Evolutionary conservation across 2,113 vertebrate genomes (phyloP), one percentile per base, ranked within the genome.

Genomic region (Cyanistes caeruleus): DNA sequence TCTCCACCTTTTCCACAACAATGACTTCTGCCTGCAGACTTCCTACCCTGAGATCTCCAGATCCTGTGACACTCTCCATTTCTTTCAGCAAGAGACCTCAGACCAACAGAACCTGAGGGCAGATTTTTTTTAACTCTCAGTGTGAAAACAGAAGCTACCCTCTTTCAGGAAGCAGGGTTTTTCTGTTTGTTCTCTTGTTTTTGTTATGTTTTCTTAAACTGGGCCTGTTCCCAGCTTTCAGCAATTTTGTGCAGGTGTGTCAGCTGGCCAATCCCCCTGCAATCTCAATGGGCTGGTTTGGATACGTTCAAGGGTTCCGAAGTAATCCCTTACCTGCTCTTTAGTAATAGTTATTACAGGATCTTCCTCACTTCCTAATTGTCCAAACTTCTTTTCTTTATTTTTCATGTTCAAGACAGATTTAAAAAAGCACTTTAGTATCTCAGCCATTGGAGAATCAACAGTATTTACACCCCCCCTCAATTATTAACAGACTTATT

Each of bases 381-480:
- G 98, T 98, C 97, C 97, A 98, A 98, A 98, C 97, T 97, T 97
- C 97, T 98, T 98, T 97, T 98, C 98, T 98, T 98, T 98, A 98
- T 97, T 98, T 98, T 98, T 98, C 98, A 98, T 97, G 98, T 98
- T 98, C 98, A 98, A 97, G 98, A 98, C 97, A 98, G 97, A 98
- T 98, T 98, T 98, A 98, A 98, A 98, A 98, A 98, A 98, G 27
- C 94, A 97, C 97, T 98, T 98, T 97, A 98, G 97, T 97, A 97
- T 97, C 98, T 98, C 97, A 98, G 96, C 98, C 97, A 97, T 97
- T 97, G 96, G 97, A 97, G 97, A 97, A 95, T 94, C 70, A 93
- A 97, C 96, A 96, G 95, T 96, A 98, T 97, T 98, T 96, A 98
- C 94, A 97, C 8, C 91, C 88, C 97, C 97, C 97, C 97, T 95